Base-by-base conservation (phyloP, 2,888 invertebrate genomes). In the Dorcus parallelipipedus region DNA sequence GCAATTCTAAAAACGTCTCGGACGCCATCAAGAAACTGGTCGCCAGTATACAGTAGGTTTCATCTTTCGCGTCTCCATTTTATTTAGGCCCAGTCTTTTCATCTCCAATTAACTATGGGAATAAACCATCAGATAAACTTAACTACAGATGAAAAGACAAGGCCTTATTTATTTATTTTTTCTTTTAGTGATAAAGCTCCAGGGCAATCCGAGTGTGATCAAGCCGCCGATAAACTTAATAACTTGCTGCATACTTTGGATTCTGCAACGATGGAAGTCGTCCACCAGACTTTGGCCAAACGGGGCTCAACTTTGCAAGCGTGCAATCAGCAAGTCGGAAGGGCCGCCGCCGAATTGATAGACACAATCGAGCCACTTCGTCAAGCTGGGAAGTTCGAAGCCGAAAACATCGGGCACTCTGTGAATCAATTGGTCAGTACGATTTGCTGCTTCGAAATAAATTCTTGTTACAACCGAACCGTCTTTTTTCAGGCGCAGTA, bases 11-110 rank as follows among this genome's bases (percentile, higher is more conserved):
- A 76, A 90, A 88, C 52, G 97, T 99, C 1, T 97, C 97, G 1
- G 97, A 98, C 76, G 93, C 95, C 33, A 97, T 99, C 73, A 98
- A 98, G 79, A 86, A 88, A 9, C 84, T 99, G 3, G 96, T 97
- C 3, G 88, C 93, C 9, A 93, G 94, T 63, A 95, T 97, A 68
- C 87, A 91, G 84, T 89, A 73, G 68, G 73, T 66, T 17, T 10
- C 9, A 52, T 1, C 14, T 14, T 14, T 14, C 14, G 14, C 14
- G 1, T 14, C 1, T 14, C 14, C 14, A 14, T 14, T 14, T 14
- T 14, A 14, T 1, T 14, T 14, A 14, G 14, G 14, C 14, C 14
- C 14, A 14, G 14, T 14, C 14, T 14, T 14, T 14, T 14, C 14
- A 14, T 14, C 1, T 14, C 14, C 14, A 14, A 14, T 14, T 14